Evolutionary conservation across 30 jellyfish, hydroid and myxozoan genomes (phyloP), one percentile per base, ranked within the genome.

Genomic region (Cassiopea andromeda): DNA sequence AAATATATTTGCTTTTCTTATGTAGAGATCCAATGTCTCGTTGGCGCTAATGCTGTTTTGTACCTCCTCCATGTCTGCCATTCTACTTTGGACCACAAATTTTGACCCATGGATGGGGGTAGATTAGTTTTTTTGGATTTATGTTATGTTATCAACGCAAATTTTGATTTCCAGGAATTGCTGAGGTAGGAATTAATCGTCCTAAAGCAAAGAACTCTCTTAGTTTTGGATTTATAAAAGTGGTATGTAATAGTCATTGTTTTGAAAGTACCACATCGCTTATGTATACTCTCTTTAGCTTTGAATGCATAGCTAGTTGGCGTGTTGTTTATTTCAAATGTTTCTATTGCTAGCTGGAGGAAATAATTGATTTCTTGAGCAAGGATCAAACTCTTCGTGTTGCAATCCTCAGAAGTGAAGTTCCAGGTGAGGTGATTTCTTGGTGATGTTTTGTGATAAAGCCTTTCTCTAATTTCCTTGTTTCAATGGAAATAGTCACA

Each of bases 141-240:
- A 10, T 6, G 64, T 3, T 10, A 3, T 3, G 12, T 10, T 10
- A 54, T 54, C 64, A 54, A 54, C 7, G 12, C 64, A 54, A 3
- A 54, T 54, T 54, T 54, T 3, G 10, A 54, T 54, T 81, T 75
- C 1, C 73, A 94, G 98, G 98, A 13, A 78, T 94, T 73, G 98
- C 97, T 44, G 97, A 90, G 60, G 81, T 94, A 58, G 95, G 97
- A 3, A 85, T 94, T 54, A 94, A 94, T 68, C 68, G 98, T 17
- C 97, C 98, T 49, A 88, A 90, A 60, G 97, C 98, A 9, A 94
- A 94, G 73, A 94, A 94, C 78, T 90, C 98, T 38, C 87, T 94
- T 59, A 89, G 98, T 66, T 84, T 80, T 60, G 92, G 92, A 18
- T 64, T 94, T 48, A 77, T 90, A 82, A 78, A 82, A 43, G 91